Evolutionary conservation across 2,888 invertebrate species (phyloP), one percentile per base, ranked within the genome.

Genomic region (Andrena bicolor): DNA sequence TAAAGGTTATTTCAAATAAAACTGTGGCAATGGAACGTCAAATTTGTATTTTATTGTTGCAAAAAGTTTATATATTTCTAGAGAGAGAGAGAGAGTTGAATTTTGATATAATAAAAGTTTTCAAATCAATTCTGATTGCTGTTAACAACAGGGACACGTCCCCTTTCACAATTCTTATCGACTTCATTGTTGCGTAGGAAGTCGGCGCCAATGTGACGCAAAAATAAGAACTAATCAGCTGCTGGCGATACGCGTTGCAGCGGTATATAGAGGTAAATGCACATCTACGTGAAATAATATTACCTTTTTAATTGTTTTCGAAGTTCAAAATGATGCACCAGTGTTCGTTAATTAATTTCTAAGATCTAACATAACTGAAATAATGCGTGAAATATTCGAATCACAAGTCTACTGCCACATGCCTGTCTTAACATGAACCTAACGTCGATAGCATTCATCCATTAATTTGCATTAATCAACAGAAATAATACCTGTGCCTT

Each of bases 211-310:
- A 70, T 53, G 70, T 32, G 53, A 48, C 70, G 51, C 23, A 71
- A 74, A 83, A 71, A 70, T 60, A 68, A 63, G 28, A 35, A 32
- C 30, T 82, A 81, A 81, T 81, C 76, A 72, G 41, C 41, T 3
- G 2, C n/a, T 53, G 49, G 63, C 64, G 71, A 75, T 71, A 58
- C 16, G 41, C 32, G 58, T 49, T 10, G 41, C 20, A 51, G 68
- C 63, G 58, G 73, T 79, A 72, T 68, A 32, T 51, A 51, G 35
- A 23, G 65, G 13, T 35, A 76, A 60, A 61, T 74, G 49, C n/a
- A 8, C 20, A 53, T 28, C 16, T 63, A 35, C 20, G 23, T 28
- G 5, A 28, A 16, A 26, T 16, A 41, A 66, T n/a, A 53, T 61
- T 60, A 58, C 10, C 23, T 51, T 48, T 69, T 28, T 7, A 28